A percentile compares a stretch with the other conserved stretches of the same genome.
Evolutionary conservation across 2,888 invertebrate genomes (phyloP).

Genomic region (Lymantria dispar): DNA sequence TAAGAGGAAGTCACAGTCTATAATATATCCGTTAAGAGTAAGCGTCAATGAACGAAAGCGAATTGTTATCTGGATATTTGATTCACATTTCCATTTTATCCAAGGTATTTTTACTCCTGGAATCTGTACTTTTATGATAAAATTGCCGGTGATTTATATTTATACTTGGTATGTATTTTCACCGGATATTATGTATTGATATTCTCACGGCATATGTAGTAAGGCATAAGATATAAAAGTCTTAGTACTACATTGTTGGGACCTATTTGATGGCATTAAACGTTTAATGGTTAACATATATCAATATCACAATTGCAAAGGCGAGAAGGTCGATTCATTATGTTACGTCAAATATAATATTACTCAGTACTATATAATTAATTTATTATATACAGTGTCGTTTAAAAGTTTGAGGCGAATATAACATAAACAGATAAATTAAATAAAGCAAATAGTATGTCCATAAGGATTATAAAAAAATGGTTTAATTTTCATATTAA

Average conservation of each 20-base stretch:
- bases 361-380: background rate
- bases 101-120: background rate
- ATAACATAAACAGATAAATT: too few species aligned
- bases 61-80: slow-evolving; percentile 18
- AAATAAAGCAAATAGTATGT: too few species aligned
- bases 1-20: slow-evolving; percentile 36
- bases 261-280: background rate
- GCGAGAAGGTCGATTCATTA: background rate
- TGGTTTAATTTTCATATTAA: too few species aligned
- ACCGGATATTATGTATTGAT: background rate
- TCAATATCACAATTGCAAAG: background rate
- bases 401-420: too few species aligned
- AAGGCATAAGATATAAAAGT: background rate
- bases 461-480: too few species aligned
- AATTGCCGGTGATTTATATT: background rate
- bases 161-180: background rate
- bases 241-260: background rate
- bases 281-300: background rate
- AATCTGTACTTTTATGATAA: background rate
- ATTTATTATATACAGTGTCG: too few species aligned
- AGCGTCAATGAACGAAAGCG: slow-evolving; percentile 20
- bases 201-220: background rate
- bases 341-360: too few species aligned
- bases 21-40: slow-evolving; percentile 31
- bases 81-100: slow-evolving; percentile 18